Base-by-base conservation (phyloP, 92 coral and sea anemone species). In the Umimayanthus chanpuru region DNA sequence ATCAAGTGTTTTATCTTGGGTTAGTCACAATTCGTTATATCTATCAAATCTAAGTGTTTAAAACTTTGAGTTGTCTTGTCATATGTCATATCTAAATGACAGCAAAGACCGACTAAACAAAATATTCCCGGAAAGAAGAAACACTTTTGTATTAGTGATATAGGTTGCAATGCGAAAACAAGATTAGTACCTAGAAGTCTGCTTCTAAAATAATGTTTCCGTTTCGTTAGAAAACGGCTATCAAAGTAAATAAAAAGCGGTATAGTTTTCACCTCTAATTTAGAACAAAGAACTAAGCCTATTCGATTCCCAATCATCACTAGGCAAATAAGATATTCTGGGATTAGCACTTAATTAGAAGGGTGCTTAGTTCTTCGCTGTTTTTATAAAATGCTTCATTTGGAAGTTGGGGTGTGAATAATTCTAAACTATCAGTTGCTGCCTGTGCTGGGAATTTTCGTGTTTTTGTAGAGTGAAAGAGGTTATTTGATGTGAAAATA, bases 191-290 rank as follows among this genome's bases (percentile, higher is more conserved):
- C 25, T 65, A 14, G 26, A 30, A 79, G 67, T 30, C 64, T 39
- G 49, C 32, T 38, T 81, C 20, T 28, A 81, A n/a, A 32, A 81
- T 21, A 75, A 14, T 43, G 56, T 68, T 83, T 68, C 77, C 40
- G 58, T 44, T 83, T 83, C 36, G 14, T 53, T 41, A 28, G 39
- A 50, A 83, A 68, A 8, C 26, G 11, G 18, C 61, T 28, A 41
- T 38, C 47, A 65, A 40, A 66, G 10, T 0, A 39, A 38, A 64
- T 39, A 23, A 65, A 40, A 44, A 50, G 50, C n/a, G 44, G 14
- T 80, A 16, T 32, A 23, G 71, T 80, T 70, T 68, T 77, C 11
- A 44, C 43, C 41, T 18, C 28, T n/a, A 81, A 81, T 12, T 75
- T 73, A 9, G 47, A 83, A 41, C 39, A 40, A 81, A 32, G 66